Percentiles rank a stretch among this genome's conserved stretches.
Evolutionary conservation across 2,113 vertebrate genomes (phyloP).

Genomic region (Polypterus bichir): DNA sequence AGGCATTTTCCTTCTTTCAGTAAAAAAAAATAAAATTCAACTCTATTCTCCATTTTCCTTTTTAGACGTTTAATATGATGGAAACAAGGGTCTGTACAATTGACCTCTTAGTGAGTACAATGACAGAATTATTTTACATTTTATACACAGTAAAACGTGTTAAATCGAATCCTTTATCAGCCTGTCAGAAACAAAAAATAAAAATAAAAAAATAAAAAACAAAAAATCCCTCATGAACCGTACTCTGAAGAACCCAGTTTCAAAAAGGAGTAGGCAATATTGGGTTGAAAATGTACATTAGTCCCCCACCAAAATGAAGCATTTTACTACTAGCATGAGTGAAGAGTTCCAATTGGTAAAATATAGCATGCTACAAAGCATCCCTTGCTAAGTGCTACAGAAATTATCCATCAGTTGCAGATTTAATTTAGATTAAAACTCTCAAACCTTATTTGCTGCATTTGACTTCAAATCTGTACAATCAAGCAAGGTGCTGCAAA

Average conservation of each 20-base stretch:
- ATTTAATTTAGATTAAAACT: conserved; percentile 47
- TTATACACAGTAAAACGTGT: conserved; percentile 87
- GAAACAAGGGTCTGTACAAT: conserved; percentile 97
- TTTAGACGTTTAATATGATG: conserved; percentile 95
- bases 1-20: no score
- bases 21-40: conserved; percentile 40
- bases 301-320: conserved; percentile 47
- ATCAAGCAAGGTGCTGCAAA: conserved; percentile 46
- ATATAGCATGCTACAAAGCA: conserved; percentile 56
- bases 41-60: conserved; percentile 51
- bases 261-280: conserved; percentile 51
- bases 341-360: conserved; percentile 33
- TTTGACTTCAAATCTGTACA: conserved; percentile 35
- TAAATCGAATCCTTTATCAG: conserved; percentile 54
- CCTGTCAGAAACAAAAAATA: no score
- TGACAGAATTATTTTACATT: conserved; percentile 93
- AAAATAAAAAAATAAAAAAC: no score
- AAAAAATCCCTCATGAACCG: conserved; percentile 47
- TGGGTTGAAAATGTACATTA: conserved; percentile 32
- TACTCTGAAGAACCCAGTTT: conserved; percentile 55
- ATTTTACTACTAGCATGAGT: conserved; percentile 21
- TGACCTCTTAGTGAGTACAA: conserved; percentile 93
- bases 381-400: conserved; percentile 44
- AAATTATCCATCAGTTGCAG: conserved; percentile 16
- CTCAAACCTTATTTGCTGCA: conserved; percentile 19